phyloP scores from a whole-genome alignment of 2,113 vertebrate genomes.

The Pyrgilauda ruficollis region DNA sequence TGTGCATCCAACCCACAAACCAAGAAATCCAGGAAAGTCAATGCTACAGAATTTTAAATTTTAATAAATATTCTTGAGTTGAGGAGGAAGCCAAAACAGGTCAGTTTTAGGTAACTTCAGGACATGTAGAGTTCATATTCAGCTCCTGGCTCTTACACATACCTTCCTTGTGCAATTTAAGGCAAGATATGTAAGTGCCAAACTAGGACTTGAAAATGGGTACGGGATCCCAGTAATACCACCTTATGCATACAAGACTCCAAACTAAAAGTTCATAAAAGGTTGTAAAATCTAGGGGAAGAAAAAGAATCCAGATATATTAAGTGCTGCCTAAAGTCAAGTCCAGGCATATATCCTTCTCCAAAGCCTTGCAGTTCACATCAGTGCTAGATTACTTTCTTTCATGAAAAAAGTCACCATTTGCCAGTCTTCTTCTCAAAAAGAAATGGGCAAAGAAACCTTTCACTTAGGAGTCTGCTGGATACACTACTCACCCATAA shows the following conservation, averaged over 20 bases:
- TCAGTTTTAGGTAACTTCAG: background rate
- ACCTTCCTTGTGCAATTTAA: background rate
- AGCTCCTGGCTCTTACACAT: background rate
- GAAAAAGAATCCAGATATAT: background rate
- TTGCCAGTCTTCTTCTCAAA: background rate
- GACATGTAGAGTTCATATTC: background rate
- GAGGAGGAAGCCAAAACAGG: background rate
- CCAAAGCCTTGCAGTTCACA: background rate
- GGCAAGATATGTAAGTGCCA: background rate
- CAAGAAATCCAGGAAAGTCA: background rate
- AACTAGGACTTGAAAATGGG: background rate
- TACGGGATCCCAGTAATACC: background rate
- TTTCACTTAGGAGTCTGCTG: background rate
- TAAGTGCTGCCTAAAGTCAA: background rate
- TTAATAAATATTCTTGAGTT: background rate
- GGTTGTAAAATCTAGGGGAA: accelerated
- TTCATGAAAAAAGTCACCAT: background rate
- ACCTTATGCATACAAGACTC: background rate
- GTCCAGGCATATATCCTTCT: background rate
- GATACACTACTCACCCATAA: background rate
- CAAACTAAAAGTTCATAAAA: background rate
- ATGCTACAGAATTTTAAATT: background rate
- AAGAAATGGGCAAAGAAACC: accelerated
- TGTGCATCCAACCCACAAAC: background rate
- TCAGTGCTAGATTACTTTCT: background rate